Base-by-base conservation (phyloP, 2,113 vertebrate species). In the Xyrauchen texanus region DNA sequence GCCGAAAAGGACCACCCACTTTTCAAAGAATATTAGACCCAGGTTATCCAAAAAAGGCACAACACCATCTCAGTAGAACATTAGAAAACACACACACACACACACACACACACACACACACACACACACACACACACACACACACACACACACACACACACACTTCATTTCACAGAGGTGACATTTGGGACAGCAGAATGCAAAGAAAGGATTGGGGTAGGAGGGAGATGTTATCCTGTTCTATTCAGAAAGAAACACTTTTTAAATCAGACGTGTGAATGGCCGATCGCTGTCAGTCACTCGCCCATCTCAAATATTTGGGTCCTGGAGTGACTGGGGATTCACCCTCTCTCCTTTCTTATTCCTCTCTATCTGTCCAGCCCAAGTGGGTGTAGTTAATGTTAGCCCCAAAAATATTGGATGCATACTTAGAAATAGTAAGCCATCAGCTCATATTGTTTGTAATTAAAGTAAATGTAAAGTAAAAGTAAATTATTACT, bases 201-300 rank as follows among this genome's bases (percentile, higher is more conserved):
- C 44, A 74, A 34, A 21, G 15, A 57, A 53, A 64, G 69, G 63
- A 82, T 67, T 68, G 13, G 44, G 55, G 60, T 0, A 12, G 45
- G 49, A 55, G 73, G 47, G 15, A 71, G 81, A 67, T 68, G 46
- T 83, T 85, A 85, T 83, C 84, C 69, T 21, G 11, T 4, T 55
- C 65, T 71, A 67, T 53, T 83, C 69, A 75, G 69, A 11, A 44
- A 34, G 21, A 13, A 9, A n/a, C 34, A 2, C 57, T 85, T 80
- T 85, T 60, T 8, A 52, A 78, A 80, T 83, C 78, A 83, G 81
- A 79, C 70, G 51, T 0, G 21, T 77, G 80, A 71, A 68, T 68
- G 21, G 52, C 69, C 53, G 74, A 21, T 49, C 7, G 45, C 78
- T 81, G 78, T 74, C 82, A 81, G 53, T 64, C 57, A 60, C 67